Base-by-base conservation (phyloP, 2,797 vertebrate species). In the Kryptolebias ocellatus region DNA sequence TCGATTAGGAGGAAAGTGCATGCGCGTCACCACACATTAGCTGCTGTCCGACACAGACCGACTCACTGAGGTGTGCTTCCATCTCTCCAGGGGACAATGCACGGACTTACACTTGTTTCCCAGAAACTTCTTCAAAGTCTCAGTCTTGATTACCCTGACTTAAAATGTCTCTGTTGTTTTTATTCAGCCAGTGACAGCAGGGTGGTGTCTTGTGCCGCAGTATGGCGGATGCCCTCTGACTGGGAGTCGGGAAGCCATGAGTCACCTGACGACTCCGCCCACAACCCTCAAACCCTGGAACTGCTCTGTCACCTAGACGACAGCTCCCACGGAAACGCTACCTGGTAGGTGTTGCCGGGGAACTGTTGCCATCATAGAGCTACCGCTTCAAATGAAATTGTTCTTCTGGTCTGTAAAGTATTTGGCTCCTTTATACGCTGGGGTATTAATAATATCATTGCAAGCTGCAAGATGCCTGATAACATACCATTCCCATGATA, bases 271-370 rank as follows among this genome's bases (percentile, higher is more conserved):
- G 97, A 99, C 92, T 95, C 97, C 55, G 92, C 96, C 82, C 97
- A 97, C 95, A 97, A 96, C 61, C 92, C 97, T 53, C 97, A 98
- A 91, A 94, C 94, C 83, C 94, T 99, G 94, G 96, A 99, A 94
- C 94, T 98, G 83, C 96, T 99, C 90, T 99, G 97, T 95, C 96
- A 95, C 95, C 96, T 99, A 84, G 96, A 98, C 88, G 93, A 95
- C 93, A 88, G 89, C 67, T 89, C 94, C 93, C 94, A 95, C 60
- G 92, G 96, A 93, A 98, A 96, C 85, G 88, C 93, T 76, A 94
- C 96, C 90, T 97, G 98, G 97, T 99, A 97, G 87, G 89, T 88
- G 94, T 88, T 87, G 90, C 91, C 79, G 79, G 83, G 87, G 87
- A 89, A 91, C 88, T 6, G 71, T 9, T 61, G 65, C 74, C 50